Evolutionary conservation across 2,888 invertebrate genomes (phyloP).

Genomic region (Lysandra coridon): DNA sequence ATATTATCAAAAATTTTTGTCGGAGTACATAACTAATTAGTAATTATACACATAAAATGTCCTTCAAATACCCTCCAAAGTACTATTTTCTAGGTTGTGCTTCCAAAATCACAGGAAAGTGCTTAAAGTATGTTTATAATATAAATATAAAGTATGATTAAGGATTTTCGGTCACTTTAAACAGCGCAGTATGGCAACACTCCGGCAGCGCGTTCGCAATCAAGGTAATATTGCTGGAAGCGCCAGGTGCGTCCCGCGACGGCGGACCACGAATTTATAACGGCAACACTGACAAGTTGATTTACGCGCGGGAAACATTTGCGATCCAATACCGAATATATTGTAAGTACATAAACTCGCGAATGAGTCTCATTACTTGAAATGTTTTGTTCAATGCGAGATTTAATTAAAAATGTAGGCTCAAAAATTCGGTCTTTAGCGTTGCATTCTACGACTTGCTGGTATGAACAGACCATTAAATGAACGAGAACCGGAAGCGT

Average conservation of each 20-base stretch:
- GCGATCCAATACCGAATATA: constrained; percentile 46
- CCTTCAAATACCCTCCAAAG: too few species aligned
- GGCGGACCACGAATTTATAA: constrained; percentile 70
- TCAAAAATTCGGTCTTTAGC: background rate
- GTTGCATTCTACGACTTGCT: background rate
- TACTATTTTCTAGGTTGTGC: background rate
- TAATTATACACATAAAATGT: too few species aligned
- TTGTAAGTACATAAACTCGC: constrained; percentile 14
- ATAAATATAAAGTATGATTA: background rate
- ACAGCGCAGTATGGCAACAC: background rate
- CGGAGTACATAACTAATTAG: too few species aligned
- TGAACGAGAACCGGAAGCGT: background rate
- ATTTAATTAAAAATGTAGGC: background rate
- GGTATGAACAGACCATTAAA: background rate
- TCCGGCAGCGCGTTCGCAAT: constrained; percentile 54
- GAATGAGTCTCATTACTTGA: constrained; percentile 20
- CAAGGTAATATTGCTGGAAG: constrained; percentile 69
- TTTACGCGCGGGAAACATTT: constrained; percentile 67
- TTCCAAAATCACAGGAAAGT: background rate
- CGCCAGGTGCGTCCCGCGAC: constrained; percentile 65
- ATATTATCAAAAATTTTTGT: too few species aligned
- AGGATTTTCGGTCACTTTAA: background rate
- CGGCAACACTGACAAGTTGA: constrained; percentile 73
- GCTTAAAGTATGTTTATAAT: too few species aligned
- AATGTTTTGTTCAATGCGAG: background rate